Evolutionary conservation across 2,888 invertebrate genomes (phyloP), one percentile per base, ranked within the genome.

Genomic region (Alsophila aescularia): DNA sequence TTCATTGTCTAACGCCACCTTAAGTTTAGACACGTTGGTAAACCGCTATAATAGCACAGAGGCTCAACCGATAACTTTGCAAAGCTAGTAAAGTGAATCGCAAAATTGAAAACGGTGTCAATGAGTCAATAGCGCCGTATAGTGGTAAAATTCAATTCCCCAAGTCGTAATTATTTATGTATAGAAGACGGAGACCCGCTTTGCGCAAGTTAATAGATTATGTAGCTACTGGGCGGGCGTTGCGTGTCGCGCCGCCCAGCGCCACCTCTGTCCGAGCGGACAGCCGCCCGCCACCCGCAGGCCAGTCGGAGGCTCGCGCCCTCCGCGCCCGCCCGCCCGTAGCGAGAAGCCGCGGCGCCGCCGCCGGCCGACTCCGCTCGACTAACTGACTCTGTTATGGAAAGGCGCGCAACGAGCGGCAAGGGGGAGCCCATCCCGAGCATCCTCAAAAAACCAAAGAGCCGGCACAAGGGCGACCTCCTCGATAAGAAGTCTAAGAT

Each of bases 301-400:
- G 60, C 75, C 90, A 90, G 90, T 90, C 86, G 83, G 81, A 78
- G 87, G 83, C 79, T 69, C 82, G 90, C 90, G 88, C 85, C 85
- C 86, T 83, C 78, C 82, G 88, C 86, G 89, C 85, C 82, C 81
- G 84, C 89, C 80, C 90, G 88, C 83, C 77, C 72, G 64, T 52
- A 64, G 73, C 77, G 77, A 74, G 66, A 64, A 66, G 67, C 69
- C 34, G 43, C 43, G 13, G 43, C 27, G 24, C 56, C 62, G 62
- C 60, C 55, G 61, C 65, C 65, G 60, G 62, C 68, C 70, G 73
- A 81, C 80, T 79, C 72, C 79, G 68, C 73, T 70, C 69, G 66
- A 69, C 64, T 78, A 77, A 81, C 73, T 57, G 56, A 61, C 60
- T 75, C 69, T 84, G 87, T 84, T 84, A 90, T 90, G 90, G 90